Conservation (phyloP, 2,888 invertebrate species). For the Ditula angustiorana region DNA sequence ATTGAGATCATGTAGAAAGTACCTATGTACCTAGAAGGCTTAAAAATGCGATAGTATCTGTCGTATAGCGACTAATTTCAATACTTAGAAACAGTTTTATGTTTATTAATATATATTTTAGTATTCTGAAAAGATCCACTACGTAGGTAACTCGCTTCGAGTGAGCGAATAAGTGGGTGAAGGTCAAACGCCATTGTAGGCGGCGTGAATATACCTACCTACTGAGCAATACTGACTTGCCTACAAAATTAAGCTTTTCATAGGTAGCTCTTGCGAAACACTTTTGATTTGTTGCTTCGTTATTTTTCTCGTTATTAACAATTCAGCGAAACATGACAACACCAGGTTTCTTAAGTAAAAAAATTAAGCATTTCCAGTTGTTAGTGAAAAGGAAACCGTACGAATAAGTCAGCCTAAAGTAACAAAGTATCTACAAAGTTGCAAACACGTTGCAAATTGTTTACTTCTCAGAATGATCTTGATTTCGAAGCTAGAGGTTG, state of each 20-base stretch:
- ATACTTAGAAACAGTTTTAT: not conserved
- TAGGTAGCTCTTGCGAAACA: constrained; percentile 26
- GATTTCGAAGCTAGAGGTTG: too few relatives aligned
- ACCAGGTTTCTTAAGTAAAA: not conserved
- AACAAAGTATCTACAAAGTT: too few relatives aligned
- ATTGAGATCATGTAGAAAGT: too few relatives aligned
- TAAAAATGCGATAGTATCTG: not conserved
- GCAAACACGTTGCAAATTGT: too few relatives aligned
- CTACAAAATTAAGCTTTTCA: constrained; percentile 37
- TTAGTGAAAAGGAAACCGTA: not conserved
- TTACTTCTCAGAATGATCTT: too few relatives aligned
- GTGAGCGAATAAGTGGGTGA: constrained; percentile 81
- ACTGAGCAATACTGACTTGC: constrained; percentile 64
- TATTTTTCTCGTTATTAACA: constrained; percentile 17
- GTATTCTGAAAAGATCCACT: constrained; percentile 75
- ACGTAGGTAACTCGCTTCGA: constrained; percentile 69
- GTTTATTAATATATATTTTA: constrained; percentile 44
- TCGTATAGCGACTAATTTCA: not conserved
- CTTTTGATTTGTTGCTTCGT: constrained; percentile 24
- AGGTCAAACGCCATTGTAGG: constrained; percentile 80
- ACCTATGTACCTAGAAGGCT: too few relatives aligned
- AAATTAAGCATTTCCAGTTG: not conserved
- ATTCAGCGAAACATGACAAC: not conserved
- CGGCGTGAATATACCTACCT: constrained; percentile 53
- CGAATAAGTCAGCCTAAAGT: not conserved